Percentiles rank a stretch among this genome's conserved stretches.
Evolutionary conservation across 1,140 invertebrate genomes (phyloP).

Genomic region (Ceratosolen fusciceps): DNA sequence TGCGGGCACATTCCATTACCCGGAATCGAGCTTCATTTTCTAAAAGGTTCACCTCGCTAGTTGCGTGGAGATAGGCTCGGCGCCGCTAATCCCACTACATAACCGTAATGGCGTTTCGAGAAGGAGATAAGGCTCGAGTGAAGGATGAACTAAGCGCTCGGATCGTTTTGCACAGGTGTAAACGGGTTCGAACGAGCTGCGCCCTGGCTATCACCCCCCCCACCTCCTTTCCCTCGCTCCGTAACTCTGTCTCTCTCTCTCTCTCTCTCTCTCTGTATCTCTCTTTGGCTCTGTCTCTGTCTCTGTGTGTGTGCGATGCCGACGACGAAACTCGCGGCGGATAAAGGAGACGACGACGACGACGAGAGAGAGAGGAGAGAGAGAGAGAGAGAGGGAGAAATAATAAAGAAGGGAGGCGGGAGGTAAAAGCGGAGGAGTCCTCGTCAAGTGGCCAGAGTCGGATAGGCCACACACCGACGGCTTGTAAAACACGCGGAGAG

Average conservation of each 20-base stretch:
- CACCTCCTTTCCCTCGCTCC: slow-evolving; percentile 44
- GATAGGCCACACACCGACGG: slow-evolving; percentile 67
- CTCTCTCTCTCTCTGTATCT: too few relatives aligned
- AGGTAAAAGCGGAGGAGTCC: slow-evolving; percentile 55
- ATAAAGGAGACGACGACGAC: slow-evolving; percentile 21
- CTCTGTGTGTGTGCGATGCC: not conserved
- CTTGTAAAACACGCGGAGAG: slow-evolving; percentile 70
- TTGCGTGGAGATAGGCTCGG: not conserved
- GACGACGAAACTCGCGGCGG: not conserved
- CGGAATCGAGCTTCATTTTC: not conserved
- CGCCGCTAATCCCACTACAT: slow-evolving; percentile 54
- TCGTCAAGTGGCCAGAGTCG: slow-evolving; percentile 61
- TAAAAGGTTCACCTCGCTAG: not conserved
- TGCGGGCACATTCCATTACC: slow-evolving; percentile 1
- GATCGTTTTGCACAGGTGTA: slow-evolving; percentile 58
- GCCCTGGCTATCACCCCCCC: slow-evolving; percentile 58
- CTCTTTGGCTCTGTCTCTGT: too few relatives aligned
- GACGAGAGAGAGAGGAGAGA: slow-evolving; percentile 50
- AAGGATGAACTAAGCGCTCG: slow-evolving; percentile 22
- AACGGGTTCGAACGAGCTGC: slow-evolving; percentile 56
- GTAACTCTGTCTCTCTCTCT: slow-evolving; percentile 5
- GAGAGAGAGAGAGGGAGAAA: slow-evolving; percentile 35
- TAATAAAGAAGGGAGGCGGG: slow-evolving; percentile 38
- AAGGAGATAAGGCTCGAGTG: slow-evolving; percentile 48
- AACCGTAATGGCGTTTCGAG: slow-evolving; percentile 54